Conservation (phyloP, 2,113 vertebrate species). For the Fregata magnificens region DNA sequence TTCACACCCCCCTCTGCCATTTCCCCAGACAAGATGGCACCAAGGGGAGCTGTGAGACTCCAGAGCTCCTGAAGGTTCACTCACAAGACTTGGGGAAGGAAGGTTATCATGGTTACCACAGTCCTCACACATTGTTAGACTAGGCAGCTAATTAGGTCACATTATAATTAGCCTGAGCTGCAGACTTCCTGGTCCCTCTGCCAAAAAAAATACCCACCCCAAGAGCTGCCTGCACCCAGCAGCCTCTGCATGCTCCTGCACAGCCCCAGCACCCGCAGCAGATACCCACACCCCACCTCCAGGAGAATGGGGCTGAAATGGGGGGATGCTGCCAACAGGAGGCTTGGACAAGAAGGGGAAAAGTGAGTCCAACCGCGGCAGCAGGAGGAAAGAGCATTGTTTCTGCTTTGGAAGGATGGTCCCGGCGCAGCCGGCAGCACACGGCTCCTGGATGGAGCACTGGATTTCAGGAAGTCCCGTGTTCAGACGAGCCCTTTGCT, state of each 20-base stretch:
- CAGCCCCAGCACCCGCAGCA: neutral
- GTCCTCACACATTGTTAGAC: neutral
- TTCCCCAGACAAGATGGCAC: neutral
- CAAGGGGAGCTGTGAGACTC: neutral
- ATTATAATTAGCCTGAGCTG: constrained; percentile 32
- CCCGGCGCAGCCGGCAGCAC: accelerated
- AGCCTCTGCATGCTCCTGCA: neutral
- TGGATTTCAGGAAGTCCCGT: neutral
- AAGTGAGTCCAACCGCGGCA: neutral
- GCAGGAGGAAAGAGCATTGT: neutral
- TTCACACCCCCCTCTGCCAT: neutral
- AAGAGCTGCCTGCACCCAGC: neutral
- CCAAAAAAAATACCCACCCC: neutral
- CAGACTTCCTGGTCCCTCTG: neutral
- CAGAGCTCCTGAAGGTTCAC: neutral
- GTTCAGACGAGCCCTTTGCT: neutral
- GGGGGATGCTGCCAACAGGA: neutral
- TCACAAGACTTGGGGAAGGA: neutral
- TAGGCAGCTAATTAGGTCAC: constrained; percentile 46
- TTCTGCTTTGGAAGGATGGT: neutral
- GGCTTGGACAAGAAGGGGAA: neutral
- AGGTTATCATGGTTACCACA: neutral
- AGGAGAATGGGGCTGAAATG: accelerated
- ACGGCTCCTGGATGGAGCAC: neutral
- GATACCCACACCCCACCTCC: neutral